These are phyloP conservation scores for Montifringilla adamsi DNA, from an alignment of 2,113 vertebrate genomes.

Conservation along the genomic window DNA sequence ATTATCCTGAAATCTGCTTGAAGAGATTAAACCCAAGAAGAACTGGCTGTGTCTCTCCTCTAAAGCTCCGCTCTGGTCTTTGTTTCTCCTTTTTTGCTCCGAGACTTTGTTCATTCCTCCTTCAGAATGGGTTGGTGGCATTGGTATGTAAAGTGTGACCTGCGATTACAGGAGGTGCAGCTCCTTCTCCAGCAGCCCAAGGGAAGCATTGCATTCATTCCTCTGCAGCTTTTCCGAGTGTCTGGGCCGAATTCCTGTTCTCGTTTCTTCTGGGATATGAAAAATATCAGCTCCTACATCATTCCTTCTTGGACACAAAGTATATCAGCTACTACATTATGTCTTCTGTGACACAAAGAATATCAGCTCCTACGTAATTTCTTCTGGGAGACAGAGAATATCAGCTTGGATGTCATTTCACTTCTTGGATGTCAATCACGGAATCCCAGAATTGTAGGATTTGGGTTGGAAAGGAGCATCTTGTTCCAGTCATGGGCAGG, in stretches of 20 bases:
- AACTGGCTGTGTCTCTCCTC: conserved; percentile 65
- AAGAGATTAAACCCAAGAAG: conserved; percentile 61
- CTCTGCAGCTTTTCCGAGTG: neutral
- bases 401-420: neutral
- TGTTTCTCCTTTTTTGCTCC: neutral
- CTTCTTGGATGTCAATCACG: neutral
- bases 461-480: neutral
- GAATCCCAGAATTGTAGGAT: neutral
- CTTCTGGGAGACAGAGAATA: neutral
- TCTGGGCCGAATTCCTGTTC: neutral
- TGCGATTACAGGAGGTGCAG: neutral
- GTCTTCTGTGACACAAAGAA: neutral
- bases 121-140: neutral
- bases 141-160: conserved; percentile 36
- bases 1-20: conserved; percentile 51
- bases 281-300: neutral
- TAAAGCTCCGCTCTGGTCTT: conserved; percentile 15
- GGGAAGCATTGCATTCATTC: neutral
- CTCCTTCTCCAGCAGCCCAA: neutral
- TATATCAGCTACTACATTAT: neutral
- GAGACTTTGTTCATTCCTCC: conserved; percentile 4
- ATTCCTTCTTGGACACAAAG: neutral
- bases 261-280: neutral
- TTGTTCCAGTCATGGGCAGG: neutral
- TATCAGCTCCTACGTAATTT: neutral